A percentile compares a stretch with the other conserved stretches of the same genome.
Evolutionary conservation across 2,797 vertebrate species (phyloP).

Genomic region (Sebastes diaconus): DNA sequence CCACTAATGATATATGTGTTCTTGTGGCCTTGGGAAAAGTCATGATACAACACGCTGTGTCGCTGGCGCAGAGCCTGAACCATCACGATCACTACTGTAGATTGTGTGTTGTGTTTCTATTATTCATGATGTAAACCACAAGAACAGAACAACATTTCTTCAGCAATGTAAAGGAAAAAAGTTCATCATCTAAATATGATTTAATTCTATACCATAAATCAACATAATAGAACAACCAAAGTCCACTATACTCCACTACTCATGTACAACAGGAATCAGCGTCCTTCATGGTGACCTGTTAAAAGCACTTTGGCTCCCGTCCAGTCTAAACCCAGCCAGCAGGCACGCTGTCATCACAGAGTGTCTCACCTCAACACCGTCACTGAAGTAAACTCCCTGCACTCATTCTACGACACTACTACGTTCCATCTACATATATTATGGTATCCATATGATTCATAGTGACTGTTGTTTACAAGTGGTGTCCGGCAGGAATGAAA

Average conservation of each 20-base stretch:
- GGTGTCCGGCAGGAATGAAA: neutral
- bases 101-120: neutral
- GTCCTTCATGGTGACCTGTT: slow-evolving; percentile 35
- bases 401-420: slow-evolving; percentile 2
- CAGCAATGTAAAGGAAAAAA: neutral
- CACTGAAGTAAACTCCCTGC: neutral
- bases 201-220: neutral
- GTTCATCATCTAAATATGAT: neutral
- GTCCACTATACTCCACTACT: neutral
- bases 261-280: neutral
- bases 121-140: neutral
- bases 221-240: neutral
- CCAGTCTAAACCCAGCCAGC: slow-evolving; percentile 2
- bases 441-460: neutral
- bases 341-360: neutral
- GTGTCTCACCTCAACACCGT: slow-evolving; percentile 1
- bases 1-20: slow-evolving; percentile 33
- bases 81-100: neutral
- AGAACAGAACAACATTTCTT: neutral
- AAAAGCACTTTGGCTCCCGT: slow-evolving; percentile 13
- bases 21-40: slow-evolving; percentile 43
- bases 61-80: slow-evolving; percentile 23
- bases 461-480: neutral
- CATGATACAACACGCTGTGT: neutral
- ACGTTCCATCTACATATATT: neutral